These are phyloP conservation scores for Onychomys arenicola DNA, from an alignment of 2,797 vertebrate genomes.

Conservation along the genomic window DNA sequence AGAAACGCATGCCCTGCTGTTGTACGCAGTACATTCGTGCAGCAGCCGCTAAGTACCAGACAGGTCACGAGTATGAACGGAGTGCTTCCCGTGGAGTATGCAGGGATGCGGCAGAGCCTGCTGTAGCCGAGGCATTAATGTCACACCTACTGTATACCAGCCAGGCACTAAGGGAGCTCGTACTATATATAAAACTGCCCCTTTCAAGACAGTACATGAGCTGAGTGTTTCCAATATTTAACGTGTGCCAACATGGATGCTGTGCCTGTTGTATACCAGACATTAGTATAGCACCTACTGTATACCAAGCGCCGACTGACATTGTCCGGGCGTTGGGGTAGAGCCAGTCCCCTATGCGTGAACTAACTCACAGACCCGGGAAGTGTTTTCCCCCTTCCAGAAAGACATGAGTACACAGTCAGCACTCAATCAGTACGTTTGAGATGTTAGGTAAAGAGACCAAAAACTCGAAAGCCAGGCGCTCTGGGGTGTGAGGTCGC, in stretches of 20 bases:
- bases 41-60: not conserved
- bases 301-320: not conserved
- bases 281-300: not conserved
- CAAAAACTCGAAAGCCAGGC: not conserved
- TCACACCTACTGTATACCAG: not conserved
- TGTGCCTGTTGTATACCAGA: not conserved
- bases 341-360: not conserved
- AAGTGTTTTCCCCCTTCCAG: not conserved
- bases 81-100: not conserved
- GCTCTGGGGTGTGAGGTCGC: not conserved
- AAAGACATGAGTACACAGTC: not conserved
- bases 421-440: not conserved
- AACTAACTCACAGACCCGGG: not conserved
- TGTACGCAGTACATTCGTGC: not conserved
- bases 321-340: not conserved
- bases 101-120: not conserved
- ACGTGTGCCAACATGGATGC: not conserved
- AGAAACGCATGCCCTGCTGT: not conserved
- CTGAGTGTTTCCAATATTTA: not conserved
- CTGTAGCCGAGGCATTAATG: not conserved
- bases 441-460: not conserved
- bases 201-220: not conserved
- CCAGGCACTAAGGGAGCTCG: not conserved
- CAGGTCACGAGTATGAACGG: not conserved
- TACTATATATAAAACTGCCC: not conserved